phyloP scores from a whole-genome alignment of 2,797 vertebrate genomes.

The Oreortyx pictus region DNA sequence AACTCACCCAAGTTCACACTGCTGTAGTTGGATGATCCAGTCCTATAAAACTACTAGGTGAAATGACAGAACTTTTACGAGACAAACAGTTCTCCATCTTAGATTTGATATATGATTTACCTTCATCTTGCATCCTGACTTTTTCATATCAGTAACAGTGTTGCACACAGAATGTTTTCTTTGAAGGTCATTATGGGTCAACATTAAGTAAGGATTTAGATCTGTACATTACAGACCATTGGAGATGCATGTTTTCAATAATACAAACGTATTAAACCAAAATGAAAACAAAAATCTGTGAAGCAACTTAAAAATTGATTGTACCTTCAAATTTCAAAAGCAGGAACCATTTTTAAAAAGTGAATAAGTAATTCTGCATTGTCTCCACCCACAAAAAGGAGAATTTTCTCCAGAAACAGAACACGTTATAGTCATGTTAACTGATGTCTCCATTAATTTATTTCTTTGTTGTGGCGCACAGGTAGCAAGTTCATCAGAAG shows the following conservation, averaged over 20 bases:
- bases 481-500: background rate
- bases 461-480: background rate
- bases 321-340: background rate
- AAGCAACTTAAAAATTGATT: background rate
- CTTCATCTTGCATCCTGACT: background rate
- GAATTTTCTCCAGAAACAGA: background rate
- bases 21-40: background rate
- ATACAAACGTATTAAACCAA: background rate
- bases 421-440: accelerated
- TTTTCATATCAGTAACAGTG: background rate
- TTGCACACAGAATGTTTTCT: background rate
- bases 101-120: background rate
- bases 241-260: background rate
- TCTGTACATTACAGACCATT: background rate
- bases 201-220: background rate
- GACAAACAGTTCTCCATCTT: background rate
- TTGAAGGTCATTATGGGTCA: background rate
- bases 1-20: background rate
- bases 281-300: background rate
- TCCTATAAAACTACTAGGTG: background rate
- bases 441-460: background rate
- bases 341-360: background rate
- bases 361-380: background rate
- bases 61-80: background rate
- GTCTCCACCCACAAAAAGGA: background rate